A percentile compares a stretch with the other conserved stretches of the same genome.
These are phyloP conservation scores for Gopherus evgoodei DNA, from an alignment of 2,113 vertebrate genomes.

Conservation along the genomic window DNA sequence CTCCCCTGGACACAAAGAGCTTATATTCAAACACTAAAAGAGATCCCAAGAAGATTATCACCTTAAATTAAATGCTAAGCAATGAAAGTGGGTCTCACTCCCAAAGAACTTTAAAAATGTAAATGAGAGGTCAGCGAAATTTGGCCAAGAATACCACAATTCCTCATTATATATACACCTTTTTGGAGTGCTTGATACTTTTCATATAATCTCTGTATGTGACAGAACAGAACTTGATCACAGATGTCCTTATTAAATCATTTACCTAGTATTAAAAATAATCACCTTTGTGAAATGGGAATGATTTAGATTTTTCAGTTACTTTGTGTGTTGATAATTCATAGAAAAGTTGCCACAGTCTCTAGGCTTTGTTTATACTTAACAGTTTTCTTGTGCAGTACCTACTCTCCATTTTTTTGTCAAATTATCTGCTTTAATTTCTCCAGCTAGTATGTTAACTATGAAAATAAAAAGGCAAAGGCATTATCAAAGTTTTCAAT, in stretches of 20 bases:
- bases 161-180: accelerated
- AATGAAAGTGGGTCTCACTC: neutral
- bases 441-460: neutral
- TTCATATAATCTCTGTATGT: neutral
- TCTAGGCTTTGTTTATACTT: neutral
- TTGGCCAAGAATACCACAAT: neutral
- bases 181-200: neutral
- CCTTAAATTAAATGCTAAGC: neutral
- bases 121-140: neutral
- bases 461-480: neutral
- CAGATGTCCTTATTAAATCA: neutral
- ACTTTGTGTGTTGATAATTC: neutral
- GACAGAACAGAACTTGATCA: neutral
- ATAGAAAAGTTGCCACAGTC: neutral
- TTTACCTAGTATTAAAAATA: neutral
- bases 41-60: neutral
- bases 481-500: neutral
- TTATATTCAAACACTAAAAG: neutral
- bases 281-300: neutral
- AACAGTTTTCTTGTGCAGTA: neutral
- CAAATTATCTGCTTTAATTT: neutral
- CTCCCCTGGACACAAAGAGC: neutral
- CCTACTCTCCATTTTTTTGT: accelerated
- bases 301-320: neutral
- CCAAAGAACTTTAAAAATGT: neutral